Base-by-base conservation (phyloP, 2,888 invertebrate genomes). In the Drosophila quasianomalipes region DNA sequence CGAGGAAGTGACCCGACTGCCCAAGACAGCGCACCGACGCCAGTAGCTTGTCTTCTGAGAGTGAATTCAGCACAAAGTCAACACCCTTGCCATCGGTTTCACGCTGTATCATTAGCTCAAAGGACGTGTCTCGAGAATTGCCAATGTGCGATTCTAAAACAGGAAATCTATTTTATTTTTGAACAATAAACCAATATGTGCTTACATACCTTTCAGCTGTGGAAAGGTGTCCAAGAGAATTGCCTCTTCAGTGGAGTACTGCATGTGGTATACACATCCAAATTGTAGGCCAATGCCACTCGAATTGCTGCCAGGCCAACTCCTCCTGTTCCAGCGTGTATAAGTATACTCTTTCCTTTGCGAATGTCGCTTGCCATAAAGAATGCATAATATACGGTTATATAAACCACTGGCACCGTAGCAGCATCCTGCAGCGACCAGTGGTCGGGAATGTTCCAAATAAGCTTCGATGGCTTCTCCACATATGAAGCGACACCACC, bases 21-120 rank as follows among this genome's bases (percentile, higher is more conserved):
- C 94, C 95, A 14, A 96, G 92, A 79, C 96, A 96, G 4, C 95
- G 93, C 0, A 96, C 92, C 0, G 96, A 96, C 0, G 96, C 97
- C 88, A 95, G 95, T 0, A 99, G 94, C 93, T 99, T 99, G 54
- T 99, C 98, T 89, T 98, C 98, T 0, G 98, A 96, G 52, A 99
- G 94, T 0, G 98, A 98, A 93, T 99, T 99, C 10, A 98, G 94
- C 19, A 99, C 97, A 62, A 98, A 94, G 91, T 99, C 97, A 0
- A 99, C 99, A 44, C 99, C 98, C 82, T 95, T 94, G 16, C 99
- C 98, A 10, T 96, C 94, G 0, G 99, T 99, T 88, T 96, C 95
- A 55, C 94, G 94, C 83, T 96, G 94, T 64, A 99, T 95, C 95
- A 98, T 96, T 79, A 96, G 95, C 92, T 99, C 98, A 92, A 99